Evolutionary conservation across 2,797 vertebrate genomes (phyloP).

Genomic region (Crenichthys baileyi): DNA sequence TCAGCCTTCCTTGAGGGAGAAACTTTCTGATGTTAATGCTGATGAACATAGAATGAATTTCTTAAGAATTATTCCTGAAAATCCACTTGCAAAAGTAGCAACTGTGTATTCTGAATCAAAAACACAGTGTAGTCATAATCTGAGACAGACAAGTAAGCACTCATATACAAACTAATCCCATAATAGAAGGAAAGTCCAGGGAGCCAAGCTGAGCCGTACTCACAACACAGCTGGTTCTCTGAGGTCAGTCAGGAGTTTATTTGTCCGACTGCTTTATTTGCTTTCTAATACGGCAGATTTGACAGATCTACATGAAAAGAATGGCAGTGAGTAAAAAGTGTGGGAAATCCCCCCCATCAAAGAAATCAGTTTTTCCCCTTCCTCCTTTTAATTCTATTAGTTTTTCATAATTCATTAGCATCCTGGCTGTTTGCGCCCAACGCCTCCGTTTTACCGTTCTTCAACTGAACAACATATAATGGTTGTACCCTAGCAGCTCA

Average conservation of each 20-base stretch:
- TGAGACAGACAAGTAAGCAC: constrained; percentile 24
- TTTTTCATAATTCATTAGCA: constrained; percentile 68
- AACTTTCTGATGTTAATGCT: not conserved
- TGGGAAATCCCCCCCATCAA: constrained; percentile 68
- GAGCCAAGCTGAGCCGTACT: constrained; percentile 60
- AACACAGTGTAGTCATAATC: constrained; percentile 32
- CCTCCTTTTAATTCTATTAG: constrained; percentile 48
- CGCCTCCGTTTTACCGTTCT: constrained; percentile 44
- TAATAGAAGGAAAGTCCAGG: constrained; percentile 19
- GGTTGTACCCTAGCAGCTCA: constrained; percentile 57
- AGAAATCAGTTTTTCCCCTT: constrained; percentile 24
- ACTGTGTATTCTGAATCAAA: constrained; percentile 19
- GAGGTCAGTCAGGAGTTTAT: constrained; percentile 75
- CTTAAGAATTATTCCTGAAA: not conserved
- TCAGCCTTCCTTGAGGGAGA: not conserved
- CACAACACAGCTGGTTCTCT: constrained; percentile 72
- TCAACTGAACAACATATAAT: constrained; percentile 32
- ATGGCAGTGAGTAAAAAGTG: constrained; percentile 58
- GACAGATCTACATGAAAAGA: constrained; percentile 70
- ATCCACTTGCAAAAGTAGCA: not conserved
- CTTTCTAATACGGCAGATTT: constrained; percentile 66
- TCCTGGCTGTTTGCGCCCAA: constrained; percentile 38
- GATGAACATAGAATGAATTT: not conserved
- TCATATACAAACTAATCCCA: constrained; percentile 19
- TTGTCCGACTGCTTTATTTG: constrained; percentile 74